Percentiles rank a stretch among this genome's conserved stretches.
These are phyloP conservation scores for Diachasma alloeum DNA, from an alignment of 1,140 invertebrate species.

Conservation along the genomic window DNA sequence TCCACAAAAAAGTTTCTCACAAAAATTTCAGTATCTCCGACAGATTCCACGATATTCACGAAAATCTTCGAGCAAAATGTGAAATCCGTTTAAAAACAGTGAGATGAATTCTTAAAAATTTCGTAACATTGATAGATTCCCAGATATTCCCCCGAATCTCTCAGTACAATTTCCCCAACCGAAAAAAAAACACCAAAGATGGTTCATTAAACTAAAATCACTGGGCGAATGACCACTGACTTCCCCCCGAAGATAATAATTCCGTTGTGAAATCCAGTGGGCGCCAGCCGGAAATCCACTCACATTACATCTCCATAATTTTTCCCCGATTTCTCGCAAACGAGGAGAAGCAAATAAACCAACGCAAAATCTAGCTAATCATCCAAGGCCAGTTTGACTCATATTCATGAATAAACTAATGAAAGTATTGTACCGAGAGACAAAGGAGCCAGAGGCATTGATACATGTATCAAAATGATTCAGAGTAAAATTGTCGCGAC, in stretches of 20 bases:
- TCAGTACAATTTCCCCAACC: too few relatives aligned
- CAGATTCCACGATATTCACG: too few relatives aligned
- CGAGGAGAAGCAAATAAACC: neutral
- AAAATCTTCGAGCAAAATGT: too few relatives aligned
- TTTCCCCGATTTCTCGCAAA: neutral
- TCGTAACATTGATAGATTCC: too few relatives aligned
- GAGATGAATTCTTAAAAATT: too few relatives aligned
- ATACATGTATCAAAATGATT: slow-evolving; percentile 30
- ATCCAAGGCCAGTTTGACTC: neutral
- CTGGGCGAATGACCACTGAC: slow-evolving; percentile 53
- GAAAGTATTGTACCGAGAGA: neutral
- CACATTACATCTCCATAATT: neutral
- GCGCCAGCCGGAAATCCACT: neutral
- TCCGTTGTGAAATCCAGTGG: neutral
- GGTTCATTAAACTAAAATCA: slow-evolving; percentile 33
- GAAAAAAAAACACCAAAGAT: neutral
- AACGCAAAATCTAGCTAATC: neutral
- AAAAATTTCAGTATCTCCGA: too few relatives aligned
- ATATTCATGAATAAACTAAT: neutral
- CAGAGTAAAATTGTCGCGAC: slow-evolving; percentile 25
- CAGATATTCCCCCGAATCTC: too few relatives aligned
- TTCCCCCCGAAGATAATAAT: slow-evolving; percentile 42
- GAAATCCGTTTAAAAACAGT: too few relatives aligned
- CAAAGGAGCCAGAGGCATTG: neutral
- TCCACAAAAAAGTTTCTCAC: too few relatives aligned